Evolutionary conservation across 2,888 invertebrate genomes (phyloP).

Genomic region (Ochropleura plecta): DNA sequence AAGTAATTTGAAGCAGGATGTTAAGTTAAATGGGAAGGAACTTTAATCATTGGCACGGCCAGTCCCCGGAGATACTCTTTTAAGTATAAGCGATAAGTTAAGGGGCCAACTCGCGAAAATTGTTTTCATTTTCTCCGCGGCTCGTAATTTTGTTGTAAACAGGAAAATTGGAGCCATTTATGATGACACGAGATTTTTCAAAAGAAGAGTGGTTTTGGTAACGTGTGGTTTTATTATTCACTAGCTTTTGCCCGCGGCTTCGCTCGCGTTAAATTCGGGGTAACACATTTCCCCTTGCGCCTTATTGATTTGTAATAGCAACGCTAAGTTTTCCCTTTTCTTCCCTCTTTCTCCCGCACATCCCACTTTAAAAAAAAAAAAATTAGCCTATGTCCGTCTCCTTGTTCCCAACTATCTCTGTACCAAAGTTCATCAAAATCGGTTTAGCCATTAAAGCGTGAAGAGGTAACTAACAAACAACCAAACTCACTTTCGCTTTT

Average conservation of each 20-base stretch:
- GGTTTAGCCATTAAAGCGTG: too few relatives aligned
- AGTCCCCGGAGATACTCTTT: slow-evolving; percentile 59
- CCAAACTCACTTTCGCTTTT: too few relatives aligned
- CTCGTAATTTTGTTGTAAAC: slow-evolving; percentile 30
- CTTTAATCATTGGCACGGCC: slow-evolving; percentile 67
- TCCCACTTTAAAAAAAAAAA: too few relatives aligned
- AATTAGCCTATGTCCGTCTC: too few relatives aligned
- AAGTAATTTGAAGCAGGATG: slow-evolving; percentile 58
- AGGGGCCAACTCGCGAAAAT: slow-evolving; percentile 52
- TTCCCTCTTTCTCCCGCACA: too few relatives aligned
- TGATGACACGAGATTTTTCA: slow-evolving; percentile 1
- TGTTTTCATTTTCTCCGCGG: slow-evolving; percentile 25
- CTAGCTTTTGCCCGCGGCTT: background rate
- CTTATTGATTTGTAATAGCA: too few relatives aligned
- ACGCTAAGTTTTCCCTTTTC: too few relatives aligned
- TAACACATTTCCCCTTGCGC: too few relatives aligned
- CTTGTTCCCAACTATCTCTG: too few relatives aligned
- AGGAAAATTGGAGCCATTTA: slow-evolving; percentile 23
- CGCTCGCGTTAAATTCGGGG: too few relatives aligned
- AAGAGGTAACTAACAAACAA: too few relatives aligned
- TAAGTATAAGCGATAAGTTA: slow-evolving; percentile 68
- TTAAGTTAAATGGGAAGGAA: slow-evolving; percentile 65
- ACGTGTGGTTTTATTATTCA: background rate
- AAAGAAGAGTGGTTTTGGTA: background rate
- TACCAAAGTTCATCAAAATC: too few relatives aligned